Evolutionary conservation across 1,140 invertebrate species (phyloP).

Genomic region (Drosophila athabasca): DNA sequence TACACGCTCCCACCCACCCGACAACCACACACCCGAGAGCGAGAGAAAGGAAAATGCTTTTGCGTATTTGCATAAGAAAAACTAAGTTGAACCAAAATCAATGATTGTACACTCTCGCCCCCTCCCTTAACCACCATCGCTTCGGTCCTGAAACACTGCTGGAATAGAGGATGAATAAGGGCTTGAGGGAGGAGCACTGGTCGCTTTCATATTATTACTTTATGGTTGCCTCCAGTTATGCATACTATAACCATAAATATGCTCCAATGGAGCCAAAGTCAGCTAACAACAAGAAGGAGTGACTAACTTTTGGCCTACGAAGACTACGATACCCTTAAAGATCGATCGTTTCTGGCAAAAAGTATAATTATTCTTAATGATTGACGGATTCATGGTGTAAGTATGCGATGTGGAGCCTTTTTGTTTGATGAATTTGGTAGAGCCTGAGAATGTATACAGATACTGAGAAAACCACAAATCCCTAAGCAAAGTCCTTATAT

Average conservation of each 20-base stretch:
- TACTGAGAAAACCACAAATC: no score
- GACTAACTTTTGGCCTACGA: background rate
- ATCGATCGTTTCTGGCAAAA: no score
- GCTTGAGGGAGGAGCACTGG: constrained; percentile 1
- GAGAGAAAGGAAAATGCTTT: constrained; percentile 71
- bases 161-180: constrained; percentile 25
- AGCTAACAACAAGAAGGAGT: constrained; percentile 41
- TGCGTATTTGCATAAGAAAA: constrained; percentile 80
- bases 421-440: no score
- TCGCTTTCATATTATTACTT: constrained; percentile 77
- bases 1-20: constrained; percentile 34
- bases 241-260: constrained; percentile 82
- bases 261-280: constrained; percentile 52
- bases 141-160: constrained; percentile 52
- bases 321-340: no score
- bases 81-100: constrained; percentile 79
- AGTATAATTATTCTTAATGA: no score
- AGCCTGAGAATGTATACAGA: no score
- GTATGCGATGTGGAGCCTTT: no score
- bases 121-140: constrained; percentile 11
- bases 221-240: constrained; percentile 81
- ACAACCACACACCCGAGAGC: constrained; percentile 18
- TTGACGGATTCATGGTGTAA: no score
- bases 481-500: no score
- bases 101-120: constrained; percentile 66